phyloP scores from a whole-genome alignment of 2,113 vertebrate genomes.

The Proteles cristata region DNA sequence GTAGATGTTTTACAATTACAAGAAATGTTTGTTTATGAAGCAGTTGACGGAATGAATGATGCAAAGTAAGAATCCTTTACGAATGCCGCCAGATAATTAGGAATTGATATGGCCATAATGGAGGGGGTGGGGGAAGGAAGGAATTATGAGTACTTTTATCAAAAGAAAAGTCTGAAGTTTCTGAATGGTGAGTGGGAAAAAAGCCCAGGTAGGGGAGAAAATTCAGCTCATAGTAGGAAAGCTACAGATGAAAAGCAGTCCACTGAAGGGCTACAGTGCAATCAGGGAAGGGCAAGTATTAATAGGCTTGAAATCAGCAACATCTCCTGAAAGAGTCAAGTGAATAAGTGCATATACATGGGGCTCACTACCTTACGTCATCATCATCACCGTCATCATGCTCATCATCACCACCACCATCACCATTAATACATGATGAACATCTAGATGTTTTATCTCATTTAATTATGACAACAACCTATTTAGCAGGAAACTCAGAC shows the following conservation, averaged over 20 bases:
- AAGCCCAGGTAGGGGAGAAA: background rate
- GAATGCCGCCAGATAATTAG: background rate
- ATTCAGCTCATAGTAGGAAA: background rate
- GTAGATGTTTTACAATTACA: constrained; percentile 57
- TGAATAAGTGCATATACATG: rapidly evolving
- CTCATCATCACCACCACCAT: rapidly evolving
- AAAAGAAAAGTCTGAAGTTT: constrained; percentile 18
- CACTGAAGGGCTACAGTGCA: rapidly evolving
- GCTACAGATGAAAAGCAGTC: background rate
- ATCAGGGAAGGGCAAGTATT: background rate
- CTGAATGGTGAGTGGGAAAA: background rate
- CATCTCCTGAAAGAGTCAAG: background rate
- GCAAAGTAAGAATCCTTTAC: background rate
- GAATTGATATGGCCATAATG: background rate
- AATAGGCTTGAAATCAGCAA: background rate
- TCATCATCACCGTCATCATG: background rate
- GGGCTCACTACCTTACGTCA: background rate
- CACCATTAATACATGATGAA: background rate
- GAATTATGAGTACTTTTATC: background rate
- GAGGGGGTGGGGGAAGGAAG: no score
- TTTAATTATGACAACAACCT: background rate
- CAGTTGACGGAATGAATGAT: background rate
- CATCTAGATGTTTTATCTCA: background rate
- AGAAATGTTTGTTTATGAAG: constrained; percentile 65
- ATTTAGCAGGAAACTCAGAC: background rate